These are phyloP conservation scores for Chelonoidis abingdonii DNA, from an alignment of 2,113 vertebrate genomes.

Conservation along the genomic window DNA sequence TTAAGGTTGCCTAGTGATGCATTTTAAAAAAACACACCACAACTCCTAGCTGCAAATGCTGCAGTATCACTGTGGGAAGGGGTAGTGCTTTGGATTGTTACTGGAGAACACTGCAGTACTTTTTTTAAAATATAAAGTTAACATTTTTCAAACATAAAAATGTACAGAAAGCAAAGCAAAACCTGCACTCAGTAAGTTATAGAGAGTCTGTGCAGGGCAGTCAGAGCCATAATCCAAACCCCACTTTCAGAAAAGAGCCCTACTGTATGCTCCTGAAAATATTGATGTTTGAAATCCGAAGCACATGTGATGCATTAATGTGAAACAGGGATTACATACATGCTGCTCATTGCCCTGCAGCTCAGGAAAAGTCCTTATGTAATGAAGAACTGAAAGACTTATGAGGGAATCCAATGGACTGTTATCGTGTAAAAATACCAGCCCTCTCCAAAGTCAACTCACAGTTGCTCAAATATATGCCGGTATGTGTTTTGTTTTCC, in stretches of 20 bases:
- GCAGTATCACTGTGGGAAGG: neutral
- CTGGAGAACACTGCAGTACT: neutral
- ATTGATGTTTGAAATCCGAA: conserved; percentile 75
- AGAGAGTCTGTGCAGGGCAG: conserved; percentile 44
- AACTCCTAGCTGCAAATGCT: neutral
- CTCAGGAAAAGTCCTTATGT: conserved; percentile 74
- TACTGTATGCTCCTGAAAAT: conserved; percentile 74
- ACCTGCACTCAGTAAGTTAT: conserved; percentile 49
- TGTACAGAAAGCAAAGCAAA: conserved; percentile 55
- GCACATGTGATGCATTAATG: conserved; percentile 75
- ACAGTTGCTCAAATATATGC: conserved; percentile 71
- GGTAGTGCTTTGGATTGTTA: conserved; percentile 17
- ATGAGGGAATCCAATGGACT: conserved; percentile 72
- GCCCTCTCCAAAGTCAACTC: conserved; percentile 74
- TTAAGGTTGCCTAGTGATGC: neutral
- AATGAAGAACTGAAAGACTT: conserved; percentile 76
- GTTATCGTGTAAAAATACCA: conserved; percentile 76
- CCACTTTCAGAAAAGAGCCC: conserved; percentile 49
- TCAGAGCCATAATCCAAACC: conserved; percentile 63
- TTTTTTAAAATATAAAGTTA: conserved; percentile 38
- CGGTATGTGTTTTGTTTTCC: conserved; percentile 73
- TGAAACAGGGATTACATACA: conserved; percentile 76
- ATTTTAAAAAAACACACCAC: neutral
- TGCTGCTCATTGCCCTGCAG: conserved; percentile 63
- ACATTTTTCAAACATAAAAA: conserved; percentile 38